Base-by-base conservation (phyloP, 2,888 invertebrate genomes). In the Dilophus febrilis region DNA sequence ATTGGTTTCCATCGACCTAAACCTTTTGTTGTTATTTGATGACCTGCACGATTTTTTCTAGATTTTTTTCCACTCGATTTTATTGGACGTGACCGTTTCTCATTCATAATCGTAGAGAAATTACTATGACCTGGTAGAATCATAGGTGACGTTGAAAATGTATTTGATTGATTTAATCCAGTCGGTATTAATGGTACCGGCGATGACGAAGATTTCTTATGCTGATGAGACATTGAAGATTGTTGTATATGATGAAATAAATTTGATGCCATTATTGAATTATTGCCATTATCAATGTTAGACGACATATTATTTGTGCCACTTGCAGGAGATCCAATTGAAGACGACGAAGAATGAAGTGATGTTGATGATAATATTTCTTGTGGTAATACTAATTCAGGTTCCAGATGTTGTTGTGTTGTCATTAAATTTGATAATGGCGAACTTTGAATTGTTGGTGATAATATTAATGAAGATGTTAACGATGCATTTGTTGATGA, bases 1-100 rank as follows among this genome's bases (percentile, higher is more conserved):
- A 86, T 83, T 2, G 95, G 92, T 56, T 95, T 94, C 97, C 97
- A 98, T 40, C 91, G 71, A 0, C 94, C 94, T 35, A 87, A 66
- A 63, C 86, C 86, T 64, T 86, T 82, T 3, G 82, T 79, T 5
- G 81, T 74, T 47, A 80, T 61, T 39, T 77, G 75, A 28, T 35
- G 28, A 11, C 31, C 27, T 2, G 29, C 76, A 35, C 74, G 71
- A 48, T 74, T 74, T 45, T 74, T 74, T 38, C 70, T 69, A 35
- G 65, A 64, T 45, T 68, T 42, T 17, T 45, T 45, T 2, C 32
- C 13, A 22, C 33, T 32, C 5, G n/a, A 11, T 30, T 44, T 44
- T 8, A 38, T 10, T 2, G 36, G 26, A 18, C 35, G 32, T n/a
- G n/a, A n/a, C 2, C 40, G 38, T 22, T 42, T 40, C 19, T 42